phyloP scores from a whole-genome alignment of 2,888 invertebrate genomes.

The Drosophila mettleri region DNA sequence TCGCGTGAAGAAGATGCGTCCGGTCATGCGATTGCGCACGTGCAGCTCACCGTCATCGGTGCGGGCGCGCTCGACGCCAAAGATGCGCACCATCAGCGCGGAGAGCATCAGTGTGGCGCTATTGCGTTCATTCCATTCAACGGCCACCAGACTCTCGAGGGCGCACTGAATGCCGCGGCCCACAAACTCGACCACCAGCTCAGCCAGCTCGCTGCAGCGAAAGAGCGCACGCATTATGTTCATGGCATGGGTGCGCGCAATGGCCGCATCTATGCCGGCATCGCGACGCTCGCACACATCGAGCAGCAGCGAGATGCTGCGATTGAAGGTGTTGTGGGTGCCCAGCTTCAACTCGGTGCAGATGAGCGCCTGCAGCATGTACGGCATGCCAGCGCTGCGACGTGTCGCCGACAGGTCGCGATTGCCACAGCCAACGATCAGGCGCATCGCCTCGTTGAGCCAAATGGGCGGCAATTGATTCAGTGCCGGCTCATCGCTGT shows the following conservation, averaged over 20 bases:
- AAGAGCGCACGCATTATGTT: conserved; percentile 94
- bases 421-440: conserved; percentile 84
- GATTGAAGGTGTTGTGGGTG: conserved; percentile 86
- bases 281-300: conserved; percentile 63
- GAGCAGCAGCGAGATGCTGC: conserved; percentile 87
- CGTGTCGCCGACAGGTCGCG: conserved; percentile 91
- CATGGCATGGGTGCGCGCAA: conserved; percentile 90
- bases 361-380: conserved; percentile 92
- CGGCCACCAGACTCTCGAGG: conserved; percentile 90
- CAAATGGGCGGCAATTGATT: conserved; percentile 88
- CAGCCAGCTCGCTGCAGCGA: conserved; percentile 91
- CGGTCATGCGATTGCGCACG: conserved; percentile 90
- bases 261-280: background rate
- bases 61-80: conserved; percentile 91
- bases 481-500: conserved; percentile 84
- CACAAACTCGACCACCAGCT: conserved; percentile 89
- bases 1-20: conserved; percentile 91
- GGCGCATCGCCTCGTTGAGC: conserved; percentile 87
- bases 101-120: conserved; percentile 94
- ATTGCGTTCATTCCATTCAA: conserved; percentile 93
- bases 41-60: conserved; percentile 86
- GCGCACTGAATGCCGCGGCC: conserved; percentile 90
- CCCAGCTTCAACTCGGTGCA: conserved; percentile 90
- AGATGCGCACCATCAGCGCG: conserved; percentile 92
- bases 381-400: conserved; percentile 97